These are phyloP conservation scores for Recurvirostra avosetta DNA, from an alignment of 2,113 vertebrate genomes.

Conservation along the genomic window DNA sequence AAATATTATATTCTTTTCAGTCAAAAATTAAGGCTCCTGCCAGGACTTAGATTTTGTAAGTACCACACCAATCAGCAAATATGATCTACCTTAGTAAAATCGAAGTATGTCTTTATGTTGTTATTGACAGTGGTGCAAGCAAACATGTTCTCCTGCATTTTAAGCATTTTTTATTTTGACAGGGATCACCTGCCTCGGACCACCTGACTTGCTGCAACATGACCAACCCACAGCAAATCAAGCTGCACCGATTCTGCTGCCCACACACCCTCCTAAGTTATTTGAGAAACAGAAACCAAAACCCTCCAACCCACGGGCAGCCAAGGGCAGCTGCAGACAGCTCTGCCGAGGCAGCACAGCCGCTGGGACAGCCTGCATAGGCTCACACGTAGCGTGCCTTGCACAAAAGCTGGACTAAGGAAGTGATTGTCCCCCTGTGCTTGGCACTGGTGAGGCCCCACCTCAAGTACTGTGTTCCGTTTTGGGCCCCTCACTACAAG, in stretches of 20 bases:
- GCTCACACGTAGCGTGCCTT: accelerated
- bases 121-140: background rate
- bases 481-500: background rate
- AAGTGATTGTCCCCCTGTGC: background rate
- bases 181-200: background rate
- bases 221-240: background rate
- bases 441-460: background rate
- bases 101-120: background rate
- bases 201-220: background rate
- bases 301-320: accelerated
- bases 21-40: background rate
- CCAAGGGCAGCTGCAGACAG: no score
- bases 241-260: background rate
- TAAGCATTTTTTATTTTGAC: background rate
- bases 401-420: background rate
- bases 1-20: background rate
- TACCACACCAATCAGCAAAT: background rate
- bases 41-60: background rate
- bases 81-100: background rate
- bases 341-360: accelerated
- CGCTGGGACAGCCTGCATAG: no score
- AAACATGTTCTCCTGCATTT: background rate
- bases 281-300: background rate
- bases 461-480: background rate
- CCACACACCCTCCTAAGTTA: background rate